Conservation (phyloP, 2,888 invertebrate species). For the Habroteleia sp. region DNA sequence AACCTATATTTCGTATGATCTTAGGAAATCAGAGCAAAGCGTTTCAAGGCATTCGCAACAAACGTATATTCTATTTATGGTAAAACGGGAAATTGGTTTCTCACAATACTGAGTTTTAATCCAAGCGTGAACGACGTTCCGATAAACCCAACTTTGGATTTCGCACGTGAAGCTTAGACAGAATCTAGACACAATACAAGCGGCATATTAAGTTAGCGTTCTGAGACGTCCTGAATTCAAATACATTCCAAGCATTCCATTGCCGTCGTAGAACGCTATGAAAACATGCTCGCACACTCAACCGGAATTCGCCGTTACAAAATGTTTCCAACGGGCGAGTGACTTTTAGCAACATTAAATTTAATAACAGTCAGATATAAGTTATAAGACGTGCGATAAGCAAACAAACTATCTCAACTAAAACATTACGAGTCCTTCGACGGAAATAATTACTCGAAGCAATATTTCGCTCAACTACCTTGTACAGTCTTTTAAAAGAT, state of each 20-base stretch:
- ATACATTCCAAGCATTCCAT: constrained; percentile 60
- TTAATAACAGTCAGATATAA: constrained; percentile 53
- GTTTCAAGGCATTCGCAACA: constrained; percentile 14
- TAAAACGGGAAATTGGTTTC: constrained; percentile 59
- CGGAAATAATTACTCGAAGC: constrained; percentile 41
- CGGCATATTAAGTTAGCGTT: constrained; percentile 63
- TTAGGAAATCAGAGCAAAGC: constrained; percentile 35
- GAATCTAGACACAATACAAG: constrained; percentile 64
- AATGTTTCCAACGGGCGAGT: constrained; percentile 36
- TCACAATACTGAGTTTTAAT: constrained; percentile 55
- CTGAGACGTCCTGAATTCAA: constrained; percentile 62
- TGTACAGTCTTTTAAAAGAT: constrained; percentile 20
- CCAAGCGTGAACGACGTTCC: constrained; percentile 57
- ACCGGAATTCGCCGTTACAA: constrained; percentile 21
- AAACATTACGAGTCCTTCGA: constrained; percentile 33
- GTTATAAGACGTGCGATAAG: constrained; percentile 52
- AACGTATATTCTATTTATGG: constrained; percentile 55
- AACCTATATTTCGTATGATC: constrained; percentile 20
- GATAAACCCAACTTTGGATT: constrained; percentile 59
- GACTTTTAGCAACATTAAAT: constrained; percentile 54
- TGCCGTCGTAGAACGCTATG: constrained; percentile 30
- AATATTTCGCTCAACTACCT: constrained; percentile 26
- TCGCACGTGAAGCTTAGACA: constrained; percentile 55
- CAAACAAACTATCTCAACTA: constrained; percentile 22
- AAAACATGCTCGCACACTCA: constrained; percentile 22